These are phyloP conservation scores for Passer montanus DNA, from an alignment of 2,113 vertebrate species.

Conservation along the genomic window DNA sequence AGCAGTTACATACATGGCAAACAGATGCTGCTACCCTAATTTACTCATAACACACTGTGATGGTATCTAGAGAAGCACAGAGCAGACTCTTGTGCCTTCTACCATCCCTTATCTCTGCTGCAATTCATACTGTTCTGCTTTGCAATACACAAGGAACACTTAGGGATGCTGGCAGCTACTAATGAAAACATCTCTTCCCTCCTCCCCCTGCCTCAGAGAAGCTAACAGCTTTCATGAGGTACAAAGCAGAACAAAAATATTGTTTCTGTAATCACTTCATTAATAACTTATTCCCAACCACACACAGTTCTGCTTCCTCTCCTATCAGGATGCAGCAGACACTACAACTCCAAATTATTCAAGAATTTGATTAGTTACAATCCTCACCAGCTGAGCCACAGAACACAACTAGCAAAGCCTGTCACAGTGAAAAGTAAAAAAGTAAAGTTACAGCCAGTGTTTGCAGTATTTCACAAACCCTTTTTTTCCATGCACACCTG, in stretches of 20 bases:
- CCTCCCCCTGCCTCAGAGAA: background rate
- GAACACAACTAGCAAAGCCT: background rate
- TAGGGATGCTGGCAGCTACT: background rate
- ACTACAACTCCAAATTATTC: background rate
- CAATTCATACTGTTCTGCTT: background rate
- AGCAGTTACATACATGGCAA: background rate
- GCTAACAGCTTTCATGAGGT: background rate
- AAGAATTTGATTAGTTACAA: background rate
- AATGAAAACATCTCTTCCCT: background rate
- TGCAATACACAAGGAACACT: background rate
- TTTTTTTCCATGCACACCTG: background rate
- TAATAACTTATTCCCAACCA: background rate
- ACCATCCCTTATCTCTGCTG: background rate
- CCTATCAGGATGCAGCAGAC: background rate
- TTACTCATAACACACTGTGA: background rate
- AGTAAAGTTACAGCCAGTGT: accelerated
- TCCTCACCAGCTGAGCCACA: background rate
- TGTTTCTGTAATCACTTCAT: background rate
- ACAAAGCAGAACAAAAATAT: background rate
- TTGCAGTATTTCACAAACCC: background rate
- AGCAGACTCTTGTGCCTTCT: background rate
- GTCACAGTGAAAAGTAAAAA: background rate
- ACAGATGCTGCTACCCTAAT: background rate
- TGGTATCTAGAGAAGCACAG: background rate
- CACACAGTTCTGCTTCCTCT: background rate